Base-by-base conservation (phyloP, 2,113 vertebrate genomes). In the Pipa parva region DNA sequence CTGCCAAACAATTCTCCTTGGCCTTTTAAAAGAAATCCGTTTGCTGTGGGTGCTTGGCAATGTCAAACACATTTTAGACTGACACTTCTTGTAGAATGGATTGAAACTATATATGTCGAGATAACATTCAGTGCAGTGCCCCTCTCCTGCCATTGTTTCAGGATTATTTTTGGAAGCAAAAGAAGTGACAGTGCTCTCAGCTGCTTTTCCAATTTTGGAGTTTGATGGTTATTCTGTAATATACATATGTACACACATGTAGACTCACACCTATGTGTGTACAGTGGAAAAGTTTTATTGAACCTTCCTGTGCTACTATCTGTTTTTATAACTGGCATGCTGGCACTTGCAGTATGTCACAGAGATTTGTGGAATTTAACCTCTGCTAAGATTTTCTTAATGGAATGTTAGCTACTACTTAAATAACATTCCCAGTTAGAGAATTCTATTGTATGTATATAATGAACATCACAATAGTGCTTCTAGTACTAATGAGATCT, bases 71-170 rank as follows among this genome's bases (percentile, higher is more conserved):
- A 81, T 73, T 87, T 83, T 74, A 80, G 83, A 89, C 87, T 86
- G 83, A 92, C 87, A 87, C 85, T 82, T 90, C 88, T 88, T 84
- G 79, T 86, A 89, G 90, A 92, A 90, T 89, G 87, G 80, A 88
- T 88, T 91, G 87, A 86, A 86, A 87, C 86, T 88, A 75, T 89
- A 83, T 91, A 89, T 92, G 90, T 92, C 86, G 72, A 91, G 93
- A 95, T 95, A 95, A 92, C 86, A 72, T 85, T 75, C 71, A 84
- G 91, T 92, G 92, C 92, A 94, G 92, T 93, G 89, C 86, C 82
- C 83, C 91, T 89, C 90, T 91, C 88, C 78, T 74, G 74, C 80
- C 80, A 59, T 84, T 81, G 80, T 81, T 88, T 88, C 86, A 74
- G 81, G 87, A 88, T 69, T 96, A 95, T 97, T 94, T 95, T 91